Conservation (phyloP, 2,113 vertebrate genomes). For the Plectropomus leopardus region DNA sequence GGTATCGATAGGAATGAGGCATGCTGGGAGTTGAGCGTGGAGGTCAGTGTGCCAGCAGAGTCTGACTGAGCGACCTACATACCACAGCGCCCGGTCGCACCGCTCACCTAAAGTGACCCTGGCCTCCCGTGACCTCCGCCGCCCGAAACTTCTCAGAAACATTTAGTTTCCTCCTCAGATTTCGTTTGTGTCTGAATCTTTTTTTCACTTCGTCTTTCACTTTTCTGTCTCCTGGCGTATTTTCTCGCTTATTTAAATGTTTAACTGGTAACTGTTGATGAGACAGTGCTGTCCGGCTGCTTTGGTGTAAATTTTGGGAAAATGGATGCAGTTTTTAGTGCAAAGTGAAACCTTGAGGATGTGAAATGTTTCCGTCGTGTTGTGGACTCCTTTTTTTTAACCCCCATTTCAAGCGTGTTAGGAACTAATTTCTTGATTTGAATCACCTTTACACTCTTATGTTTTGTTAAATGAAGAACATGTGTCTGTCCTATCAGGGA, state of each 20-base stretch:
- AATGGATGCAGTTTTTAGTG: neutral
- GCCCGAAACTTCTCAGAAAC: neutral
- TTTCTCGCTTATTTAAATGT: too few relatives aligned
- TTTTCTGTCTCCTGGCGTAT: too few relatives aligned
- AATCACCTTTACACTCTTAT: neutral
- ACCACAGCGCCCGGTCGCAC: neutral
- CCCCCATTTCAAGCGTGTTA: too few relatives aligned
- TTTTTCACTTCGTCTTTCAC: neutral
- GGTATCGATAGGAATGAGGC: slow-evolving; percentile 49
- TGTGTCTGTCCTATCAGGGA: neutral
- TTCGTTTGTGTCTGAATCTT: neutral
- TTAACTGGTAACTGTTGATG: neutral
- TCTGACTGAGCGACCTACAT: slow-evolving; percentile 51
- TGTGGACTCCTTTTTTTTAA: neutral
- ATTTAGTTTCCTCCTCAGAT: neutral
- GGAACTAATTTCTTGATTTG: neutral
- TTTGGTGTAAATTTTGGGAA: neutral
- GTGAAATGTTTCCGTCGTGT: neutral
- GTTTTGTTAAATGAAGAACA: neutral
- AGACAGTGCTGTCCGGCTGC: neutral
- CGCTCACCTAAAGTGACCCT: slow-evolving; percentile 38
- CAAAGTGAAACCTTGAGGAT: neutral
- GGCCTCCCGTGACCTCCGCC: neutral
- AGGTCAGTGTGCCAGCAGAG: slow-evolving; percentile 60
- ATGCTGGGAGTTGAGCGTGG: slow-evolving; percentile 54